Conservation (phyloP, 2,888 invertebrate genomes). For the Phasia obesa region DNA sequence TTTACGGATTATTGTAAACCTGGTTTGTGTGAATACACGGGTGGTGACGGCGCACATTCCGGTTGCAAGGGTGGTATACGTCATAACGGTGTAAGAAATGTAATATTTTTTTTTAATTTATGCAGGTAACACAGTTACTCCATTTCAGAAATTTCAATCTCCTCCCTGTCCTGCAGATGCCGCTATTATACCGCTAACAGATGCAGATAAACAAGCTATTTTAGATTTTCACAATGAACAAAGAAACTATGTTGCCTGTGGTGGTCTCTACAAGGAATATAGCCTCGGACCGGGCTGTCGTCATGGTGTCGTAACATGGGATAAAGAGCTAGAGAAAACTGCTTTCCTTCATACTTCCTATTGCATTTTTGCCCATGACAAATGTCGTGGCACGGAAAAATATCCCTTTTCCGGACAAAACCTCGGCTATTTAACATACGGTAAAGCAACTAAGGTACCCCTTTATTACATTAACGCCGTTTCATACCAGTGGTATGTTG, state of each 20-base stretch:
- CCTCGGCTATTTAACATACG: conserved; percentile 71
- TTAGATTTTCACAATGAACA: conserved; percentile 74
- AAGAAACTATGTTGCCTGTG: conserved; percentile 75
- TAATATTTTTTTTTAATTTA: not conserved
- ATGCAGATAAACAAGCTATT: conserved; percentile 63
- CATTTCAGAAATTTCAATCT: conserved; percentile 25
- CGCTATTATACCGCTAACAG: conserved; percentile 13
- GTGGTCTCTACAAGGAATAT: conserved; percentile 61
- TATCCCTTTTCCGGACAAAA: conserved; percentile 75
- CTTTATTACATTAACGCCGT: conserved; percentile 10
- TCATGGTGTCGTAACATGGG: conserved; percentile 76
- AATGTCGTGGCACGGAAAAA: conserved; percentile 74
- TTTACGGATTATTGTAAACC: conserved; percentile 30
- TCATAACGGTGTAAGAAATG: not conserved
- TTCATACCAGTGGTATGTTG: conserved; percentile 8
- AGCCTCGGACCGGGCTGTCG: conserved; percentile 72
- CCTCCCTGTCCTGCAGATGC: conserved; percentile 32
- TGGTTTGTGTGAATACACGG: conserved; percentile 4
- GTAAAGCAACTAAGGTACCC: no score
- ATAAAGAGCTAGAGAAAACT: conserved; percentile 72
- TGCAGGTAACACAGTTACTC: not conserved
- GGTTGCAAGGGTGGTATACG: not conserved
- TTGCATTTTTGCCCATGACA: conserved; percentile 75
- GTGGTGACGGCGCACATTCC: not conserved
- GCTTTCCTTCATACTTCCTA: conserved; percentile 75